Conservation (phyloP, 2,113 vertebrate genomes). For the Gambusia holbrooki region DNA sequence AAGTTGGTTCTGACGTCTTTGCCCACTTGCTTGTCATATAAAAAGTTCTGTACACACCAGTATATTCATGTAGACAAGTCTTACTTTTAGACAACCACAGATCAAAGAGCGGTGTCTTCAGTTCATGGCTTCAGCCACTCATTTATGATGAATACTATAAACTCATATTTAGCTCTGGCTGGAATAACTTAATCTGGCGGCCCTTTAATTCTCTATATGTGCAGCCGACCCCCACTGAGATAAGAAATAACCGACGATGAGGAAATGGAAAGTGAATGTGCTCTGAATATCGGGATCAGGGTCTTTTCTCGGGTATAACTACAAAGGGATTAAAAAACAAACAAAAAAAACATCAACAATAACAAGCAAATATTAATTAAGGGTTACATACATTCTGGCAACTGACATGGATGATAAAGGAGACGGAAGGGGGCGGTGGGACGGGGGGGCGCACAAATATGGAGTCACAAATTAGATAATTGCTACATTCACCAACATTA, state of each 20-base stretch:
- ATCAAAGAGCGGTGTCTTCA: not conserved
- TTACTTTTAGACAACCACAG: not conserved
- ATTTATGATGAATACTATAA: constrained; percentile 14
- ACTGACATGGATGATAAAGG: not conserved
- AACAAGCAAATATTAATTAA: not conserved
- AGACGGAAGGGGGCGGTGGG: too few relatives aligned
- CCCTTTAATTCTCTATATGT: constrained; percentile 34
- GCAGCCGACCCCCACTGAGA: constrained; percentile 18
- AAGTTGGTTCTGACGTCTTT: not conserved
- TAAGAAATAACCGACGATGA: constrained; percentile 24
- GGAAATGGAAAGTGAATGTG: constrained; percentile 23
- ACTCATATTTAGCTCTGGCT: not conserved
- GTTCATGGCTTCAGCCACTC: not conserved
- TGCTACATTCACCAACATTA: not conserved
- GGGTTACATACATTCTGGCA: not conserved
- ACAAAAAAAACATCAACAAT: not conserved
- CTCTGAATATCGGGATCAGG: constrained; percentile 14
- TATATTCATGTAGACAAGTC: not conserved
- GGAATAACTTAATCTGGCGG: constrained; percentile 28
- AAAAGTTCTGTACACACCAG: not conserved
- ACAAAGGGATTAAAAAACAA: not conserved
- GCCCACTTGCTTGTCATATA: not conserved
- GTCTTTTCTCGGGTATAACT: not conserved
- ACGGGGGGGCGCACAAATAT: not conserved
- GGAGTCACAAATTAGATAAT: not conserved